These are phyloP conservation scores for Hydrotaea diabolus DNA, from an alignment of 2,888 invertebrate species.

Conservation along the genomic window DNA sequence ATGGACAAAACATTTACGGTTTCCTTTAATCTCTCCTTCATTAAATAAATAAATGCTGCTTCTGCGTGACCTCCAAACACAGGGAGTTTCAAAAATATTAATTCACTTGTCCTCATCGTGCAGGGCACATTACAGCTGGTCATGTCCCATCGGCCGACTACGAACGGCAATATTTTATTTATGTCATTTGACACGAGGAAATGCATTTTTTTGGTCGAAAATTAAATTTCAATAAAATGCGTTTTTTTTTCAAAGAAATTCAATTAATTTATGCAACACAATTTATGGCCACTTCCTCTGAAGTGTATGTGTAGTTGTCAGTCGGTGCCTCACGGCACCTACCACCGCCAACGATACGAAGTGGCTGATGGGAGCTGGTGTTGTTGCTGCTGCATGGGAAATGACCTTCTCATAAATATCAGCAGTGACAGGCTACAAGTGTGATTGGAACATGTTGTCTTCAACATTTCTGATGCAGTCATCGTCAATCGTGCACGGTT, in stretches of 20 bases:
- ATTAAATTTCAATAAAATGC: constrained; percentile 3
- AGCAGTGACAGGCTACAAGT: constrained; percentile 49
- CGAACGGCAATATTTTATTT: constrained; percentile 1
- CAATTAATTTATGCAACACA: constrained; percentile 20
- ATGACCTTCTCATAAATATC: constrained; percentile 60
- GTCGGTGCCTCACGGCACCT: neutral
- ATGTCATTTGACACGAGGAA: constrained; percentile 12
- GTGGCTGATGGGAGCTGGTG: neutral
- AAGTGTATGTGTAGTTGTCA: neutral
- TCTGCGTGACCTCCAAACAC: too few relatives aligned
- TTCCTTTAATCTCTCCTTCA: too few relatives aligned
- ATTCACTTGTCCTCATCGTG: neutral
- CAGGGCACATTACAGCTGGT: neutral
- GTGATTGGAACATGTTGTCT: constrained; percentile 56
- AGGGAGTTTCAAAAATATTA: too few relatives aligned
- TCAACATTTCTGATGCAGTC: constrained; percentile 9
- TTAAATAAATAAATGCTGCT: too few relatives aligned
- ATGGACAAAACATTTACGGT: too few relatives aligned
- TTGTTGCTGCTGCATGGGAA: constrained; percentile 41
- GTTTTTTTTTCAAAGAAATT: constrained; percentile 6
- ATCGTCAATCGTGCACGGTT: constrained; percentile 28
- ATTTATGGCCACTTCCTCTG: constrained; percentile 30
- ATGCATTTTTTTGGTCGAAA: constrained; percentile 3
- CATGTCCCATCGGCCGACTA: too few relatives aligned
- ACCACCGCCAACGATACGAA: neutral